These are phyloP conservation scores for Erebia aethiops DNA, from an alignment of 2,888 invertebrate genomes.

Conservation along the genomic window DNA sequence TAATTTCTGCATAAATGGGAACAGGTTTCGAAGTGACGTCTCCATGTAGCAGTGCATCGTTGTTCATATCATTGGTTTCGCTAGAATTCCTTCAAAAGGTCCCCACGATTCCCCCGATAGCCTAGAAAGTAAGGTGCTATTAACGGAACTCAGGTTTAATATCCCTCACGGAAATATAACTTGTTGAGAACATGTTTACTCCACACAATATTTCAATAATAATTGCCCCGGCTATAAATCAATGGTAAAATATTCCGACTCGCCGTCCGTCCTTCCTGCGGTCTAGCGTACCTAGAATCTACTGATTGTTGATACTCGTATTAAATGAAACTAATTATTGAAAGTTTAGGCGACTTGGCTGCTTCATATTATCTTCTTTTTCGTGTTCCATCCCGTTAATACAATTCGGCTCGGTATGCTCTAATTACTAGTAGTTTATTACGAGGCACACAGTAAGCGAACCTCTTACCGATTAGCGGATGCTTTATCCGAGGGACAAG, in stretches of 20 bases:
- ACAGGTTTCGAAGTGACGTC: background rate
- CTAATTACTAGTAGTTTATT: too few relatives aligned
- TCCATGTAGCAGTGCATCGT: background rate
- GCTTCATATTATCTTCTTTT: too few relatives aligned
- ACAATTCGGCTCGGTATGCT: too few relatives aligned
- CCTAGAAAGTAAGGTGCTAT: conserved; percentile 40
- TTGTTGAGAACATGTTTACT: conserved; percentile 32
- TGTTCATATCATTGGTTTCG: background rate
- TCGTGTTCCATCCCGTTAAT: too few relatives aligned
- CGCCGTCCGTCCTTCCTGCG: conserved; percentile 10
- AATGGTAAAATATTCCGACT: conserved; percentile 31
- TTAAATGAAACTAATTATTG: conserved; percentile 8
- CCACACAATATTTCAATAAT: conserved; percentile 36
- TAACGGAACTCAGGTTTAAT: conserved; percentile 33
- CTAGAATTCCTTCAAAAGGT: conserved; percentile 31
- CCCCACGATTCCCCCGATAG: conserved; percentile 37
- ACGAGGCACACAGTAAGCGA: too few relatives aligned
- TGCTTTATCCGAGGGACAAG: too few relatives aligned
- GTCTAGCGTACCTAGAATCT: background rate
- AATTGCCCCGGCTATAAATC: conserved; percentile 32
- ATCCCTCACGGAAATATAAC: conserved; percentile 34
- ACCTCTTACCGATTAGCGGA: too few relatives aligned
- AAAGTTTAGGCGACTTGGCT: background rate
- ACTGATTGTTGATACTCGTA: background rate
- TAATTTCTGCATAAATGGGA: too few relatives aligned